Percentiles rank a stretch among this genome's conserved stretches.
These are phyloP conservation scores for Omphaloscelis lunosa DNA, from an alignment of 2,888 invertebrate species.

Conservation along the genomic window DNA sequence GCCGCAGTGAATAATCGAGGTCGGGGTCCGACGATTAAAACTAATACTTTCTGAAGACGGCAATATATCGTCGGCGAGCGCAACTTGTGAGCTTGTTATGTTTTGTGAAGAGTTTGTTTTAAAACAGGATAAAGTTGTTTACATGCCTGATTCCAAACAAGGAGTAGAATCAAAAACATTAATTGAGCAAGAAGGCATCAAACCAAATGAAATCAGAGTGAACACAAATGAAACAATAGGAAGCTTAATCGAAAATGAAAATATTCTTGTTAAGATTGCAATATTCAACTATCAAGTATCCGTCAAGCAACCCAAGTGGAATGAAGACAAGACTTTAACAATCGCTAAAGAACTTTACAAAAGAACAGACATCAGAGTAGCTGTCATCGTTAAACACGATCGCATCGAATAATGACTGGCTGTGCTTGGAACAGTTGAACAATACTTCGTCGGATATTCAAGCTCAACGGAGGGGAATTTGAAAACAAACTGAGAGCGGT, in stretches of 20 bases:
- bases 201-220: slow-evolving; percentile 12
- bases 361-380: slow-evolving; percentile 67
- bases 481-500: slow-evolving; percentile 79
- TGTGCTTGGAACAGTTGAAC: slow-evolving; percentile 55
- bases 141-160: slow-evolving; percentile 22
- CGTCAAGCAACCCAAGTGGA: slow-evolving; percentile 39
- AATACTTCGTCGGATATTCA: slow-evolving; percentile 58
- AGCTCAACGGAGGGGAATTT: slow-evolving; percentile 66
- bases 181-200: background rate
- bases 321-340: slow-evolving; percentile 56
- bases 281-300: slow-evolving; percentile 49
- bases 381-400: slow-evolving; percentile 64
- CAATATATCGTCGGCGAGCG: slow-evolving; percentile 64
- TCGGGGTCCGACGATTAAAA: slow-evolving; percentile 73
- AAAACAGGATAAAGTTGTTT: slow-evolving; percentile 41
- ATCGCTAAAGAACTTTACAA: slow-evolving; percentile 58
- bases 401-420: slow-evolving; percentile 56
- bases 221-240: slow-evolving; percentile 36
- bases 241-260: slow-evolving; percentile 38
- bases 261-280: slow-evolving; percentile 46
- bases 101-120: slow-evolving; percentile 48
- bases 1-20: slow-evolving; percentile 80
- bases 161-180: background rate
- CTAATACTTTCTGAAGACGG: slow-evolving; percentile 74
- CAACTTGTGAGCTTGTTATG: slow-evolving; percentile 56